These are phyloP conservation scores for Acleris emargana DNA, from an alignment of 2,888 invertebrate species.

Conservation along the genomic window DNA sequence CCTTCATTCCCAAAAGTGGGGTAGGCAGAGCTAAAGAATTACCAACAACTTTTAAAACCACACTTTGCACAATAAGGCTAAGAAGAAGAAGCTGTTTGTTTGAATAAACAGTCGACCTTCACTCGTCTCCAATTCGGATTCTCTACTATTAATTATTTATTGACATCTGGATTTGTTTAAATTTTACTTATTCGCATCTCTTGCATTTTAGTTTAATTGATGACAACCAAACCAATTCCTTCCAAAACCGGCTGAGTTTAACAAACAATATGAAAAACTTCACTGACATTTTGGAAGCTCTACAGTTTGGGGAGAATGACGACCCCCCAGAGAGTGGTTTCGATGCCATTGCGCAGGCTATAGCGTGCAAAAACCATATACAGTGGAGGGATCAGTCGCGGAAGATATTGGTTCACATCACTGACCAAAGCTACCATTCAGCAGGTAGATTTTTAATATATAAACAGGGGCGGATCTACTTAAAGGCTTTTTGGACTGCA, in stretches of 20 bases:
- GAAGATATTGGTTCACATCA: conserved; percentile 20
- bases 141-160: too few species aligned
- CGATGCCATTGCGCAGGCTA: conserved; percentile 26
- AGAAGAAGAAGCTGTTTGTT: too few species aligned
- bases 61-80: too few species aligned
- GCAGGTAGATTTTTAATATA: conserved; percentile 2
- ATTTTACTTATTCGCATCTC: neutral
- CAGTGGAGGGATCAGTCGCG: conserved; percentile 24
- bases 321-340: conserved; percentile 22
- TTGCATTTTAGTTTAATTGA: neutral
- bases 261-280: neutral
- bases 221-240: conserved; percentile 19
- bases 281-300: neutral
- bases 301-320: neutral
- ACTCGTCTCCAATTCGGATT: too few species aligned
- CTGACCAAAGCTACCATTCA: conserved; percentile 19
- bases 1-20: too few species aligned
- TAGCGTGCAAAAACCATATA: conserved; percentile 14
- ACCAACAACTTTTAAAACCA: too few species aligned
- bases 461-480: too few species aligned
- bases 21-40: too few species aligned
- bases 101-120: too few species aligned
- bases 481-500: too few species aligned
- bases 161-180: too few species aligned
- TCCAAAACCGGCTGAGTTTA: conserved; percentile 16